These are phyloP conservation scores for Pimpla rufipes DNA, from an alignment of 2,888 invertebrate genomes.

Conservation along the genomic window DNA sequence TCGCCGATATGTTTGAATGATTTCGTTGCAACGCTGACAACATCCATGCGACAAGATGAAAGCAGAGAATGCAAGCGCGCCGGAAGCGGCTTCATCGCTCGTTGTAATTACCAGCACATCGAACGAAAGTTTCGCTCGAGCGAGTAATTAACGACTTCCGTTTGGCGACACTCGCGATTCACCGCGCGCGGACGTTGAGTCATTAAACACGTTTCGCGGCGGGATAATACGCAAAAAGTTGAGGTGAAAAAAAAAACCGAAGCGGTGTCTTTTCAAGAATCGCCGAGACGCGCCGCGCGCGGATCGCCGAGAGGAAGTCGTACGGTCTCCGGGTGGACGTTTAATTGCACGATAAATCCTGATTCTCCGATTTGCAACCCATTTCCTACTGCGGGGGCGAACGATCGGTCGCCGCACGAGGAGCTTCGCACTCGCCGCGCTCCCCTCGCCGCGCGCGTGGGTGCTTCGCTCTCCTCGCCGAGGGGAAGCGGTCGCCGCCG, in stretches of 20 bases:
- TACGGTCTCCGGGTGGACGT: slow-evolving; percentile 76
- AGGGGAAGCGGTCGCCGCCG: slow-evolving; percentile 26
- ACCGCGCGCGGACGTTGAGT: slow-evolving; percentile 28
- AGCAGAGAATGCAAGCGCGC: neutral
- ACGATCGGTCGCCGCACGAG: slow-evolving; percentile 60
- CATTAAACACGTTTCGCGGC: slow-evolving; percentile 56
- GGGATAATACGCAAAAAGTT: slow-evolving; percentile 29
- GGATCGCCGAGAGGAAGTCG: slow-evolving; percentile 76
- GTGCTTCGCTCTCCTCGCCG: slow-evolving; percentile 11
- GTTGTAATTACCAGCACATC: slow-evolving; percentile 33
- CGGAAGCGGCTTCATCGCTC: neutral
- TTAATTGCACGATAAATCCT: slow-evolving; percentile 85
- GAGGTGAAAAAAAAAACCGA: slow-evolving; percentile 1
- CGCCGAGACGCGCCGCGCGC: slow-evolving; percentile 42
- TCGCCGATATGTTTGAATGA: too few relatives aligned
- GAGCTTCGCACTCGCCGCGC: slow-evolving; percentile 55
- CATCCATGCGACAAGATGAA: neutral
- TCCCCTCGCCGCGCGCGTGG: slow-evolving; percentile 53
- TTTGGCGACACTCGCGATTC: slow-evolving; percentile 12
- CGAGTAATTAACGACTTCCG: slow-evolving; percentile 67
- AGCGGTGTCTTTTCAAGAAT: slow-evolving; percentile 21
- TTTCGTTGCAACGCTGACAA: neutral
- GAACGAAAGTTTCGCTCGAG: slow-evolving; percentile 46
- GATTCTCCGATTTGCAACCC: slow-evolving; percentile 84
- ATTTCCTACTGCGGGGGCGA: slow-evolving; percentile 85